phyloP scores from a whole-genome alignment of 2,888 invertebrate genomes.

The Agriopis leucophaearia region DNA sequence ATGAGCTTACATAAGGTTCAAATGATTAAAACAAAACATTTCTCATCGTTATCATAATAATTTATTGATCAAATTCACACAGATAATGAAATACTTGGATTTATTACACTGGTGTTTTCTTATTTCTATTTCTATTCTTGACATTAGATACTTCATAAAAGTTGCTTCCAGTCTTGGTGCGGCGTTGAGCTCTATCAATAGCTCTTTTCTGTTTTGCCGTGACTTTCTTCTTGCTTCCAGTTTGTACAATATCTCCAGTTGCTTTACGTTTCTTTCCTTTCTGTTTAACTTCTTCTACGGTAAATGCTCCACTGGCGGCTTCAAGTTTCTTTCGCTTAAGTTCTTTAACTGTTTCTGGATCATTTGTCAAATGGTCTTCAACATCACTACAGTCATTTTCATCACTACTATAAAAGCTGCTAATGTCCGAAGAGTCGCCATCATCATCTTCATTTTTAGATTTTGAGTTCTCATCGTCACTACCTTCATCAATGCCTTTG shows the following conservation, averaged over 20 bases:
- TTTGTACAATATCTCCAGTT: slow-evolving; percentile 45
- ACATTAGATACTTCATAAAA: slow-evolving; percentile 96
- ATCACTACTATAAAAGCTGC: slow-evolving; percentile 89
- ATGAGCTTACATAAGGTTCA: no score
- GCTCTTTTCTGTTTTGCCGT: slow-evolving; percentile 93
- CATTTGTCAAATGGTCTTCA: slow-evolving; percentile 80
- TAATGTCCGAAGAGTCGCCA: slow-evolving; percentile 88
- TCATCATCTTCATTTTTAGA: slow-evolving; percentile 69
- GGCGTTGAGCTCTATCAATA: slow-evolving; percentile 90
- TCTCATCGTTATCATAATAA: slow-evolving; percentile 14
- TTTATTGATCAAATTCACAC: slow-evolving; percentile 22
- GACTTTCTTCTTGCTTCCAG: slow-evolving; percentile 83
- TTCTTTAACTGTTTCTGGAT: slow-evolving; percentile 79
- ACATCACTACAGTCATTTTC: slow-evolving; percentile 86
- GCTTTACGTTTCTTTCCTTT: slow-evolving; percentile 70
- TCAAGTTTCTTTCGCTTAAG: slow-evolving; percentile 76
- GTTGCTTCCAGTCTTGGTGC: slow-evolving; percentile 94
- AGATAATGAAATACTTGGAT: background rate
- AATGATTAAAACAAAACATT: slow-evolving; percentile 19
- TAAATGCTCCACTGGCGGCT: slow-evolving; percentile 85
- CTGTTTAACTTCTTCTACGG: slow-evolving; percentile 82
- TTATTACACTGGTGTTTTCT: slow-evolving; percentile 79
- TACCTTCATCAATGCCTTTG: slow-evolving; percentile 77
- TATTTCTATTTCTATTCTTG: slow-evolving; percentile 93
- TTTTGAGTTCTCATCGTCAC: slow-evolving; percentile 61